Evolutionary conservation across 2,113 vertebrate species (phyloP).

Genomic region (Hiodon tergisus): DNA sequence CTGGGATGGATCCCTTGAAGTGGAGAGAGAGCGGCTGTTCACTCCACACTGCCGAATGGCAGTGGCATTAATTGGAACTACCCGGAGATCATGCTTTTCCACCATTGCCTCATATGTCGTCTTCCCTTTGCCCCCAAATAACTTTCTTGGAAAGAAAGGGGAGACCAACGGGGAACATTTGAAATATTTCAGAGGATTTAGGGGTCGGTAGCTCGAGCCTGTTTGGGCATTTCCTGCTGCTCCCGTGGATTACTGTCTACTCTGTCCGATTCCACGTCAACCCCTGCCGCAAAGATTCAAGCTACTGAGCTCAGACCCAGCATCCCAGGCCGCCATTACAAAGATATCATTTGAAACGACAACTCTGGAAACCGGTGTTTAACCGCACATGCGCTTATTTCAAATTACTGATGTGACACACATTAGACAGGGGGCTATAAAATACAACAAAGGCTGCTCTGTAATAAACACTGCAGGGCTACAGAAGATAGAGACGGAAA

Average conservation of each 20-base stretch:
- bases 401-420: constrained; percentile 11
- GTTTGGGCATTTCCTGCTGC: neutral
- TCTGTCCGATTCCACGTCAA: constrained; percentile 1
- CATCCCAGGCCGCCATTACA: neutral
- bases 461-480: constrained; percentile 20
- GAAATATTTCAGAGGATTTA: neutral
- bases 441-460: constrained; percentile 41
- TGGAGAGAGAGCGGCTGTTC: neutral
- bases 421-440: constrained; percentile 20
- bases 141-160: neutral
- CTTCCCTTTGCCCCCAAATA: neutral
- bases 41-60: neutral
- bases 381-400: neutral
- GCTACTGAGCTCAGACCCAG: constrained; percentile 9
- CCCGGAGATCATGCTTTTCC: too few species aligned
- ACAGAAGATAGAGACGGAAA: constrained; percentile 14
- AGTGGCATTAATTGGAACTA: neutral
- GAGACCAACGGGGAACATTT: neutral
- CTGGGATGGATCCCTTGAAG: neutral
- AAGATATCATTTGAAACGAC: constrained; percentile 17
- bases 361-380: constrained; percentile 1
- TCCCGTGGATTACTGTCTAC: neutral
- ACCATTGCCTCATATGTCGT: constrained; percentile 1
- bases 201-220: neutral
- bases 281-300: neutral